Evolutionary conservation across 2,888 invertebrate genomes (phyloP).

Genomic region (Drosophila quinaria): DNA sequence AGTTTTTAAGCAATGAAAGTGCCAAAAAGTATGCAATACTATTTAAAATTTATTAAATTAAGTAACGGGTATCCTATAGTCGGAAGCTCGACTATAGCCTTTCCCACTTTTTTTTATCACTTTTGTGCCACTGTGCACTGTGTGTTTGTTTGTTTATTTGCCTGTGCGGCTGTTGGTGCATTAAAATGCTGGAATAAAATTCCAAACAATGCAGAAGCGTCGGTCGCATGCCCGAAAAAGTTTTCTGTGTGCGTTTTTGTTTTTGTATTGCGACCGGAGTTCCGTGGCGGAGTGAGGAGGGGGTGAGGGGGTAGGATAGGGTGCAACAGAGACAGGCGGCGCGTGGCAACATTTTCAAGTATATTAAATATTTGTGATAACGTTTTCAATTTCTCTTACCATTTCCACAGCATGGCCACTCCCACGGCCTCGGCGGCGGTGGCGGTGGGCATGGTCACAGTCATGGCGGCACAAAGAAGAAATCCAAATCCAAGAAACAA

Average conservation of each 20-base stretch:
- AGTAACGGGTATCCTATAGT: too few species aligned
- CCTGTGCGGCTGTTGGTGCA: conserved; percentile 56
- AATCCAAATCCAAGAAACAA: too few species aligned
- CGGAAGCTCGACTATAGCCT: too few species aligned
- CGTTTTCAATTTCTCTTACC: conserved; percentile 70
- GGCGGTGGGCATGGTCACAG: too few species aligned
- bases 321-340: conserved; percentile 24
- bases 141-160: conserved; percentile 32
- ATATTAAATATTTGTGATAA: conserved; percentile 60
- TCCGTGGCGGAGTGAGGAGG: conserved; percentile 49
- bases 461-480: too few species aligned
- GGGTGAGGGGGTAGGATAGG: neutral
- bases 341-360: conserved; percentile 71
- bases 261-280: conserved; percentile 61
- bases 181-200: conserved; percentile 82
- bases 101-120: too few species aligned
- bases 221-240: conserved; percentile 67
- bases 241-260: conserved; percentile 61
- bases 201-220: conserved; percentile 76
- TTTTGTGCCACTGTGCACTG: conserved; percentile 30
- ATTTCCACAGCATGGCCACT: conserved; percentile 89
- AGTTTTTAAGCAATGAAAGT: too few species aligned
- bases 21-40: too few species aligned
- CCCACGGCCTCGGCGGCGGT: conserved; percentile 48
- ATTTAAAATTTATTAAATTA: too few species aligned